A percentile compares a stretch with the other conserved stretches of the same genome.
Evolutionary conservation across 2,797 vertebrate species (phyloP).

Genomic region (Paratrypauchen microcephalus): DNA sequence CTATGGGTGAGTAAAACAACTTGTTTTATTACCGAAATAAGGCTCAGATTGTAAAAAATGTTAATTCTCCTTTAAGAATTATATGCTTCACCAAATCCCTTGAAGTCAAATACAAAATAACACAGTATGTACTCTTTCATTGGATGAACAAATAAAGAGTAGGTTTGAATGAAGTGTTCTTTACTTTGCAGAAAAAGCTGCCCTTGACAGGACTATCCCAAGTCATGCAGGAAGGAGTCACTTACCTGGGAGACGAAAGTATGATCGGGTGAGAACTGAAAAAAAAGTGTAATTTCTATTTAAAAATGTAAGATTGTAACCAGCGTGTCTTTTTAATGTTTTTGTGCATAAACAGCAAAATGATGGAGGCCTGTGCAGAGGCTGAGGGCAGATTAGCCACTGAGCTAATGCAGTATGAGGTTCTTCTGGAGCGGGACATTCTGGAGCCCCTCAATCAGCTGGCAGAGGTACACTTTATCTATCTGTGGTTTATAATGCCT

Average conservation of each 20-base stretch:
- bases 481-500: background rate
- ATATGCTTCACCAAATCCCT: background rate
- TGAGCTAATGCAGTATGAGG: slow-evolving; percentile 89
- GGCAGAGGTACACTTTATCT: slow-evolving; percentile 59
- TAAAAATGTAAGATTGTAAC: background rate
- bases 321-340: background rate
- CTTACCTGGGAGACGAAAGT: slow-evolving; percentile 88
- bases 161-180: background rate
- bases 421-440: slow-evolving; percentile 88
- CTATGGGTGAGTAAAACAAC: no score
- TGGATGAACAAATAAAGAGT: background rate
- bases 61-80: no score
- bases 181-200: slow-evolving; percentile 85
- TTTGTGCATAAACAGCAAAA: slow-evolving; percentile 78
- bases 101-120: background rate
- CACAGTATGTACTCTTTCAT: no score
- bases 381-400: slow-evolving; percentile 86
- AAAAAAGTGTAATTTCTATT: background rate
- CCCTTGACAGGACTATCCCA: slow-evolving; percentile 89
- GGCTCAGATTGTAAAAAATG: no score
- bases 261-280: slow-evolving; percentile 83
- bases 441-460: slow-evolving; percentile 86
- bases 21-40: no score
- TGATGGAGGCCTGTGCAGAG: slow-evolving; percentile 92
- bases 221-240: slow-evolving; percentile 87